These are phyloP conservation scores for Caenorhabditis brenneri DNA, from an alignment of 1,140 invertebrate species.

Conservation along the genomic window DNA sequence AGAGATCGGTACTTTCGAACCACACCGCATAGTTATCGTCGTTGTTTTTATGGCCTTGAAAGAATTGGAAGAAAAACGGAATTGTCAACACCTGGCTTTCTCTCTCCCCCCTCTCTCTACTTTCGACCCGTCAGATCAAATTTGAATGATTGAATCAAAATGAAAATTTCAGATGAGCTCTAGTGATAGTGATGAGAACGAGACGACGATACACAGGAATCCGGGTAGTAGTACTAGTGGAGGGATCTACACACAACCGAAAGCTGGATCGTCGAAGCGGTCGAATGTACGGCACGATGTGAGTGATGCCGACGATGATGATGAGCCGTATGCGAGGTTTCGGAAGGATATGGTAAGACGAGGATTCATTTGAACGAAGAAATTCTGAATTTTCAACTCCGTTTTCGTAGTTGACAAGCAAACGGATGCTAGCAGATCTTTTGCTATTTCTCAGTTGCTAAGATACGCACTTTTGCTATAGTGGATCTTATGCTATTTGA, in stretches of 20 bases:
- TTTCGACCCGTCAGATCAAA: too few relatives aligned
- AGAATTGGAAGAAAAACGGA: not conserved
- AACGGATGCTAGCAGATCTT: too few relatives aligned
- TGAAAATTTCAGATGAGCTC: slow-evolving; percentile 1
- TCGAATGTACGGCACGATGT: not conserved
- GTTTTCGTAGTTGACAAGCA: too few relatives aligned
- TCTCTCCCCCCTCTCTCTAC: not conserved
- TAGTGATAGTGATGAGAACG: slow-evolving; percentile 24
- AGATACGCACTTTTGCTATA: too few relatives aligned
- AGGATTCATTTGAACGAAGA: not conserved
- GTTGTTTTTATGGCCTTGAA: slow-evolving; percentile 7
- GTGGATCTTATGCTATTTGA: too few relatives aligned
- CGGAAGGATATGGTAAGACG: not conserved
- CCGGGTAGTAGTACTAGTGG: not conserved
- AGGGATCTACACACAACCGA: not conserved
- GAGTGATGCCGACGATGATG: not conserved
- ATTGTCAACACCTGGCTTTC: not conserved
- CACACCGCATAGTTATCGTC: not conserved
- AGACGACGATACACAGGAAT: slow-evolving; percentile 17
- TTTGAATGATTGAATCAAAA: too few relatives aligned
- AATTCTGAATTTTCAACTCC: too few relatives aligned
- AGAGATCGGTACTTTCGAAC: slow-evolving; percentile 11
- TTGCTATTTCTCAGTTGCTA: too few relatives aligned
- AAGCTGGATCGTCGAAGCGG: slow-evolving; percentile 4
- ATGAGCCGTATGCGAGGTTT: not conserved